Evolutionary conservation across 2,888 invertebrate species (phyloP).

Genomic region (Leucozona laternaria): DNA sequence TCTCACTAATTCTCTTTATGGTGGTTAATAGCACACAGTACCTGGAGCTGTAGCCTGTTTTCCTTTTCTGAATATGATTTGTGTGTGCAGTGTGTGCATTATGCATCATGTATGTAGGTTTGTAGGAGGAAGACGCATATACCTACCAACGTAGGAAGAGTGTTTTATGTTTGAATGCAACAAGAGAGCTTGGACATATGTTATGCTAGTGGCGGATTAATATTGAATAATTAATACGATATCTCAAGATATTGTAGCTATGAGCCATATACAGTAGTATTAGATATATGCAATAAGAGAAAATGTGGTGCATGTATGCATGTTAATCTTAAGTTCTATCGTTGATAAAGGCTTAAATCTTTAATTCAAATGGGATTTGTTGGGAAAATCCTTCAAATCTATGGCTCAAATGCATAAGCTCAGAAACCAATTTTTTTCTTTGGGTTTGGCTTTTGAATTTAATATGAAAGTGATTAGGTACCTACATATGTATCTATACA

Average conservation of each 20-base stretch:
- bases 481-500: background rate
- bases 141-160: background rate
- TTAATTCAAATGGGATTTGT: slow-evolving; percentile 11
- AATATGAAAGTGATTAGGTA: no score
- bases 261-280: background rate
- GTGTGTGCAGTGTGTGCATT: no score
- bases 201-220: slow-evolving; percentile 70
- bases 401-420: background rate
- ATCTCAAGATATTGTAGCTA: slow-evolving; percentile 46
- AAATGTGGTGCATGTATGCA: background rate
- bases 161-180: slow-evolving; percentile 28
- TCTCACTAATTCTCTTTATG: slow-evolving; percentile 73
- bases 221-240: slow-evolving; percentile 72
- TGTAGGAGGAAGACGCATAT: background rate
- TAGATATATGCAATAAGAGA: background rate
- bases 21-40: slow-evolving; percentile 66
- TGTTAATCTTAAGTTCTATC: slow-evolving; percentile 5
- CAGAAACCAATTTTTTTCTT: background rate
- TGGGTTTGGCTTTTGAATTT: background rate
- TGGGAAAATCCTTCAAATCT: background rate
- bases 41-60: slow-evolving; percentile 54
- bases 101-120: background rate
- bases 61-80: slow-evolving; percentile 65
- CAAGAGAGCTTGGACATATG: slow-evolving; percentile 61
- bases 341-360: background rate